Percentiles rank a stretch among this genome's conserved stretches.
phyloP scores from a whole-genome alignment of 2,113 vertebrate genomes.

The Mus pahari region DNA sequence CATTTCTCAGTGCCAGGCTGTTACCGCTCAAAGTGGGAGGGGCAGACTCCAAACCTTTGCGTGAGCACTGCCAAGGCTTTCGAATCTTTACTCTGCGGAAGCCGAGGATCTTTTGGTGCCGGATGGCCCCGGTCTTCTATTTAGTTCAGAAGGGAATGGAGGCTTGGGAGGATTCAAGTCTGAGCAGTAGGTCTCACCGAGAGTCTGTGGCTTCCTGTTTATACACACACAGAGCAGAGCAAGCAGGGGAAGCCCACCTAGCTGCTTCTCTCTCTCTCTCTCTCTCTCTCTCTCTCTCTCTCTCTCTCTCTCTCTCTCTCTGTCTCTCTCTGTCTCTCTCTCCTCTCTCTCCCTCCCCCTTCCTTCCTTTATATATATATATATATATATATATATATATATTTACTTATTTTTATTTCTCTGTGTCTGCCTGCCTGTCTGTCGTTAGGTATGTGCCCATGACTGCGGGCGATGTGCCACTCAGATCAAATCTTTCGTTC shows the following conservation, averaged over 20 bases:
- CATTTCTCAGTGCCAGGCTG: constrained; percentile 41
- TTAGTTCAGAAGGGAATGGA: constrained; percentile 35
- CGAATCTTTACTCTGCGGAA: background rate
- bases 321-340: too few species aligned
- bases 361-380: background rate
- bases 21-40: background rate
- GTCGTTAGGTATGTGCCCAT: background rate
- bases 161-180: fast-evolving
- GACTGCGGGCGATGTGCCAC: background rate
- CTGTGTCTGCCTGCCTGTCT: background rate
- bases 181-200: background rate
- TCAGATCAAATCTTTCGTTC: background rate
- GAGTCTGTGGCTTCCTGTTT: background rate
- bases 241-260: background rate
- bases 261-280: background rate
- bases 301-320: too few species aligned
- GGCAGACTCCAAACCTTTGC: constrained; percentile 13
- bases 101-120: background rate
- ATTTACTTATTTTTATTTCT: background rate
- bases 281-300: too few species aligned
- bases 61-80: constrained; percentile 1
- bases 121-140: background rate
- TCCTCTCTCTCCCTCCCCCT: background rate
- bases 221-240: background rate
- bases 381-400: too few species aligned